Percentiles rank a stretch among this genome's conserved stretches.
phyloP scores from a whole-genome alignment of 2,113 vertebrate genomes.

The Accipiter virgatus region DNA sequence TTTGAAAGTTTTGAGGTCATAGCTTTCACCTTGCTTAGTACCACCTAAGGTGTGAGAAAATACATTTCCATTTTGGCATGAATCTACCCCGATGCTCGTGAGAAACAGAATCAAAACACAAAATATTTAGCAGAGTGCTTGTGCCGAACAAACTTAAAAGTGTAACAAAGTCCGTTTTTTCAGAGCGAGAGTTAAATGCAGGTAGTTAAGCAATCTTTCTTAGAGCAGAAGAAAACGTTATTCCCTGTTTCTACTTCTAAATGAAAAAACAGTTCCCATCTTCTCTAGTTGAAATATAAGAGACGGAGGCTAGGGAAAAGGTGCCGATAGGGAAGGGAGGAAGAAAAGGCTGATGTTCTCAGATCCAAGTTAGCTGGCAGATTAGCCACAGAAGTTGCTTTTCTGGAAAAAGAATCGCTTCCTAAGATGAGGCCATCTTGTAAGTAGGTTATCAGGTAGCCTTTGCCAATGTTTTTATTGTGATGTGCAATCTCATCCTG shows the following conservation, averaged over 20 bases:
- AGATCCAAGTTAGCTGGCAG: background rate
- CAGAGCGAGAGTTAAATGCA: background rate
- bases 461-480: background rate
- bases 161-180: background rate
- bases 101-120: background rate
- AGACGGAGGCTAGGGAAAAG: background rate
- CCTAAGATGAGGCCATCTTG: background rate
- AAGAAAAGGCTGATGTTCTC: background rate
- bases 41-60: background rate
- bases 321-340: background rate
- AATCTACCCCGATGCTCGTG: accelerated
- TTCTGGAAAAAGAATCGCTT: background rate
- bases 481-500: background rate
- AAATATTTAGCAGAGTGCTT: background rate
- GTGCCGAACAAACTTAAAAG: background rate
- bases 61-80: too few species aligned
- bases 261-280: background rate
- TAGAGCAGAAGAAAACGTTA: background rate
- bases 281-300: background rate
- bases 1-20: background rate
- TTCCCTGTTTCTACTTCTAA: background rate
- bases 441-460: background rate
- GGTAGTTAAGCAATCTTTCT: background rate
- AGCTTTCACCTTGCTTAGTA: background rate
- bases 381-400: background rate